Conservation (phyloP, 2,888 invertebrate genomes). For the Dorcus parallelipipedus region DNA sequence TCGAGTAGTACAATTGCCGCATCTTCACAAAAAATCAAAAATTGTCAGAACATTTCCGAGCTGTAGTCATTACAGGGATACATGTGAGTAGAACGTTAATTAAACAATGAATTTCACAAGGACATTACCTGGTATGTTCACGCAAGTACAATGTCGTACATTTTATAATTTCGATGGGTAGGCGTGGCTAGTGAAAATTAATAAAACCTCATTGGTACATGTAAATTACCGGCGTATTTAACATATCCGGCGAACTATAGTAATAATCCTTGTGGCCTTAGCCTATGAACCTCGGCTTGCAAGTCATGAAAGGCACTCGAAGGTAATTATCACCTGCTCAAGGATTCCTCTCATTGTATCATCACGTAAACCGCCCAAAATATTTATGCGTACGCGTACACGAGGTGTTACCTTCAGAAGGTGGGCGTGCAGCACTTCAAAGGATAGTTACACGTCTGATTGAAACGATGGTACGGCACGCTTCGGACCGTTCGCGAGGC, state of each 20-base stretch:
- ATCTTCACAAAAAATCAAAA: too few relatives aligned
- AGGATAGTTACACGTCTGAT: slow-evolving; percentile 1
- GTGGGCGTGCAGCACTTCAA: slow-evolving; percentile 1
- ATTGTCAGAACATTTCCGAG: too few relatives aligned
- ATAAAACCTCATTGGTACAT: background rate
- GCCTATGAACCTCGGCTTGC: background rate
- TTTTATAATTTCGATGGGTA: background rate
- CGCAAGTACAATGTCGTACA: too few relatives aligned
- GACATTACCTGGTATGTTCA: too few relatives aligned
- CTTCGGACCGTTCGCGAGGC: background rate
- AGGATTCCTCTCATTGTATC: background rate
- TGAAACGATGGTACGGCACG: slow-evolving; percentile 3
- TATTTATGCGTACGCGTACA: background rate
- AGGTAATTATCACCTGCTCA: background rate
- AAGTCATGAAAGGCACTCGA: background rate
- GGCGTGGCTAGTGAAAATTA: background rate
- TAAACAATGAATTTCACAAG: too few relatives aligned
- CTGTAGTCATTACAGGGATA: too few relatives aligned
- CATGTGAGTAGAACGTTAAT: too few relatives aligned
- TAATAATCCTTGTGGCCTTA: background rate
- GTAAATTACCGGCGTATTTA: too few relatives aligned
- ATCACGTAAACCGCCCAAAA: background rate
- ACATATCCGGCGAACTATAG: too few relatives aligned
- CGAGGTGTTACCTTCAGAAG: background rate
- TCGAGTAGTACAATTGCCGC: too few relatives aligned